These are phyloP conservation scores for Scleropages formosus DNA, from an alignment of 2,797 vertebrate species.

Conservation along the genomic window DNA sequence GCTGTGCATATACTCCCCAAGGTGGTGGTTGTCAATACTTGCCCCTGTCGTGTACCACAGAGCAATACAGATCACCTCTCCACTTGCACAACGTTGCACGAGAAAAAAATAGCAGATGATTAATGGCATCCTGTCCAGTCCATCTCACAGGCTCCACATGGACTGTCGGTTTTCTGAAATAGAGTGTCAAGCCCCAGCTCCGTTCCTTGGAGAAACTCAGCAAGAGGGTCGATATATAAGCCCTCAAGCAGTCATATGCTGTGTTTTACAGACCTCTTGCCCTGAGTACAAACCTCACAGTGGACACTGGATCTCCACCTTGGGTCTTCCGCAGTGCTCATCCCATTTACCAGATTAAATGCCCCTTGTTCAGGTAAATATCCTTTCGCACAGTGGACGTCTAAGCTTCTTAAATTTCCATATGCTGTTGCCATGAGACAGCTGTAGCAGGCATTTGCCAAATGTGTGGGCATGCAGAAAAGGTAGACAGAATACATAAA, in stretches of 20 bases:
- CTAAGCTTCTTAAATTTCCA: background rate
- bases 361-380: background rate
- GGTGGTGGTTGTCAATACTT: slow-evolving; percentile 53
- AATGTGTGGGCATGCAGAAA: background rate
- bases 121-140: slow-evolving; percentile 63
- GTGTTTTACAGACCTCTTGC: background rate
- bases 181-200: background rate
- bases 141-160: slow-evolving; percentile 30
- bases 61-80: slow-evolving; percentile 60
- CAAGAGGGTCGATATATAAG: background rate
- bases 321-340: background rate
- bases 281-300: too few relatives aligned
- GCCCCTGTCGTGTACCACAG: slow-evolving; percentile 47
- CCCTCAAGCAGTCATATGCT: background rate
- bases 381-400: background rate
- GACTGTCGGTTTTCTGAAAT: background rate
- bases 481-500: background rate
- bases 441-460: background rate
- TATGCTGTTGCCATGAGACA: background rate
- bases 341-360: background rate
- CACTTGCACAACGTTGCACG: slow-evolving; percentile 52
- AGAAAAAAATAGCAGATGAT: slow-evolving; percentile 55
- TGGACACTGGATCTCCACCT: background rate
- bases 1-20: slow-evolving; percentile 28
- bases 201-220: background rate